Evolutionary conservation across 2,888 invertebrate species (phyloP).

Genomic region (Thereva unica): DNA sequence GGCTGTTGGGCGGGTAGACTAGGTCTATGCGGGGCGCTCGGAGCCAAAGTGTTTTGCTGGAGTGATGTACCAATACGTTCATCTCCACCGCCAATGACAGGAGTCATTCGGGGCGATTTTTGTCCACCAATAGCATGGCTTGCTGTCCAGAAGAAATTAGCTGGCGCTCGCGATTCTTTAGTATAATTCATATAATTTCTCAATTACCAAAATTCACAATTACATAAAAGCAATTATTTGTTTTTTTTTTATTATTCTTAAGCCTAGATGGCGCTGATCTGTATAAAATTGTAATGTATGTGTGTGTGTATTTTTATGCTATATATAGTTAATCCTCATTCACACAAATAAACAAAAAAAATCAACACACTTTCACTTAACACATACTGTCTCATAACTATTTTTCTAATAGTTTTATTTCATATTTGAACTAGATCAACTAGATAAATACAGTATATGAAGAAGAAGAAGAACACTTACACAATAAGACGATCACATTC

Average conservation of each 20-base stretch:
- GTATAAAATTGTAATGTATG: no score
- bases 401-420: no score
- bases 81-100: slow-evolving; percentile 53
- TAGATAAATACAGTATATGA: not conserved
- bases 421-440: no score
- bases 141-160: slow-evolving; percentile 72
- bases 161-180: slow-evolving; percentile 53
- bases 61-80: slow-evolving; percentile 59
- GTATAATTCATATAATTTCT: not conserved
- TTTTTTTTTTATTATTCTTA: slow-evolving; percentile 11
- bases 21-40: slow-evolving; percentile 61
- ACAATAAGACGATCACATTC: slow-evolving; percentile 97
- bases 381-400: no score
- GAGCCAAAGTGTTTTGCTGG: slow-evolving; percentile 64
- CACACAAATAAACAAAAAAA: no score
- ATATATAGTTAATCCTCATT: no score
- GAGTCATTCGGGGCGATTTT: slow-evolving; percentile 61
- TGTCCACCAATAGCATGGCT: slow-evolving; percentile 75
- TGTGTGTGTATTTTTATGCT: no score
- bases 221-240: slow-evolving; percentile 36
- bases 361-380: no score
- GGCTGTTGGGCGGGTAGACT: slow-evolving; percentile 54
- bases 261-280: no score
- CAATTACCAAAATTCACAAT: not conserved
- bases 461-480: no score